phyloP scores from a whole-genome alignment of 2,113 vertebrate species.

The Aleadryas rufinucha region DNA sequence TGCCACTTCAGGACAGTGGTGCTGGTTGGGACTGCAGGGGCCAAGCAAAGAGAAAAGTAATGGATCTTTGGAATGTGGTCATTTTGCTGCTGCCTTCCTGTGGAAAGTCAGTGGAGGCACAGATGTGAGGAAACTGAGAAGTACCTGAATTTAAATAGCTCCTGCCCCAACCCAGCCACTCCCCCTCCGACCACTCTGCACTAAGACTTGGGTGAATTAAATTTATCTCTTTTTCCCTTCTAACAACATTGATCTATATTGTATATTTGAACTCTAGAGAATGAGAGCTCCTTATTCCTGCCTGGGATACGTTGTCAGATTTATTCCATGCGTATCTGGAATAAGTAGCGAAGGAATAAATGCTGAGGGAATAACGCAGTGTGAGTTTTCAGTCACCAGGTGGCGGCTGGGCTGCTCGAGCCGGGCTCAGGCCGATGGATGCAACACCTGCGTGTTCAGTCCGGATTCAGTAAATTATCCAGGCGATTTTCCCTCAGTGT shows the following conservation, averaged over 20 bases:
- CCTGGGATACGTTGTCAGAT: slow-evolving; percentile 16
- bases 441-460: not conserved
- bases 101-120: not conserved
- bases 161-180: not conserved
- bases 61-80: not conserved
- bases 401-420: slow-evolving; percentile 56
- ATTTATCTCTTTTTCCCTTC: slow-evolving; percentile 43
- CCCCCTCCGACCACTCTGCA: not conserved
- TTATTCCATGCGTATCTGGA: not conserved
- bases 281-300: slow-evolving; percentile 55
- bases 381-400: slow-evolving; percentile 36
- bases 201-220: slow-evolving; percentile 58
- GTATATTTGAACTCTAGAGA: slow-evolving; percentile 50
- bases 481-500: not conserved
- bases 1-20: not conserved
- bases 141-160: not conserved
- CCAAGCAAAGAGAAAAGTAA: too few species aligned
- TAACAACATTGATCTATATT: slow-evolving; percentile 39
- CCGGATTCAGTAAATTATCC: not conserved
- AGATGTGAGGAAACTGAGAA: not conserved
- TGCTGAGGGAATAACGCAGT: not conserved
- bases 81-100: not conserved
- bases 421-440: not conserved
- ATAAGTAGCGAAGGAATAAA: not conserved
- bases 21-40: not conserved